Evolutionary conservation across 1,140 invertebrate genomes (phyloP), one percentile per base, ranked within the genome.

Genomic region (Aricia agestis): DNA sequence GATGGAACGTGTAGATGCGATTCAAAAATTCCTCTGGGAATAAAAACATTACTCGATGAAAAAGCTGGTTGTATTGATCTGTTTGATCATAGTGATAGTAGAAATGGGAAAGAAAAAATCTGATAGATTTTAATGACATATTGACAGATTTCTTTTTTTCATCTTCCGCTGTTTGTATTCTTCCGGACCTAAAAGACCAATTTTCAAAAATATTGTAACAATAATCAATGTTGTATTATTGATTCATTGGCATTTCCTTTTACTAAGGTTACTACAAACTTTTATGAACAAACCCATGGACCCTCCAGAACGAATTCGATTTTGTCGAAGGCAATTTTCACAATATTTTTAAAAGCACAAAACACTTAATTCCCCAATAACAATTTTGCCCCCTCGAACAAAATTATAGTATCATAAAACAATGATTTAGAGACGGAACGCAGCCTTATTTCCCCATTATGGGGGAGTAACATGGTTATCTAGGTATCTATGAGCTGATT

Each of bases 401-500:
- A 83, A 87, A 85, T 85, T 87, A 84, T 71, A 78, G 85, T 87
- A 89, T 87, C 89, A 78, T 89, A 87, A 87, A 87, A 89, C 82
- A 91, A 90, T 89, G 83, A 89, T 91, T 89, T 86, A 83, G 82
- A 80, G 80, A 78, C 80, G 77, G 73, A 83, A 81, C 76, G 77
- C 78, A 73, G 78, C 78, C 77, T 84, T 82, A 89, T 86, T 86
- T 89, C 85, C 82, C 85, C 85, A 88, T 89, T 87, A 85, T 80
- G 71, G 76, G 77, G 86, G 81, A 75, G 74, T 76, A 80, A 80
- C 79, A 77, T 77, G 71, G 77, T 81, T 89, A 87, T 87, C 82
- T 79, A 84, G 82, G 83, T 90, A 89, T 90, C 85, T 86, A 86
- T 84, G 82, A 78, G 77, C 85, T 90, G 86, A 91, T 91, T 91